Conservation (phyloP, 2,797 vertebrate species). For the Microctenopoma lineatum region DNA sequence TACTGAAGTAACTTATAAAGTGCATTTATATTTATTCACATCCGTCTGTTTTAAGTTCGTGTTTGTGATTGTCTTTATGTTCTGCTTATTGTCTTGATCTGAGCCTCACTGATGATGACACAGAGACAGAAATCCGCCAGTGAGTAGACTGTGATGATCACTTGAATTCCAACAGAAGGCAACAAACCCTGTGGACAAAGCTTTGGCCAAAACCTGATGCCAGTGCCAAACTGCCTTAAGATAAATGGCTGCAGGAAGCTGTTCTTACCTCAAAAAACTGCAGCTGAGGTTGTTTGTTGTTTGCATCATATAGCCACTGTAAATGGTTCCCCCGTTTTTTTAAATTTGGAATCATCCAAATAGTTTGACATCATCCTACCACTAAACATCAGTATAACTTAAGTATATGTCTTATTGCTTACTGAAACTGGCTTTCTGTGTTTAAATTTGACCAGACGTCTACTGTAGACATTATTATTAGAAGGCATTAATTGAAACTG, state of each 20-base stretch:
- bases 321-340: no score
- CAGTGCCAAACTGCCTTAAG: slow-evolving; percentile 46
- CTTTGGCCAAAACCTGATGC: slow-evolving; percentile 13
- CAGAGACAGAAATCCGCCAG: slow-evolving; percentile 2
- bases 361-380: no score
- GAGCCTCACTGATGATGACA: not conserved
- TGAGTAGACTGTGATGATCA: slow-evolving; percentile 23
- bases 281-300: not conserved
- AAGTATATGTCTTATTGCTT: not conserved
- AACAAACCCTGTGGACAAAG: slow-evolving; percentile 31
- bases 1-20: not conserved
- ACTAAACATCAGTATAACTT: not conserved
- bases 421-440: no score
- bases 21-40: not conserved
- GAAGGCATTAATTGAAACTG: no score
- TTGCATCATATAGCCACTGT: no score
- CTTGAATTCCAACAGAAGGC: slow-evolving; percentile 43
- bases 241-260: slow-evolving; percentile 18
- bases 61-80: not conserved
- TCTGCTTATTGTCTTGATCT: not conserved
- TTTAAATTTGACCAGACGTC: no score
- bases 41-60: not conserved
- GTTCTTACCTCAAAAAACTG: slow-evolving; percentile 7
- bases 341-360: not conserved
- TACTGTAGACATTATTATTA: no score